Conservation (phyloP, 2,888 invertebrate genomes). For the Chirona hameri region DNA sequence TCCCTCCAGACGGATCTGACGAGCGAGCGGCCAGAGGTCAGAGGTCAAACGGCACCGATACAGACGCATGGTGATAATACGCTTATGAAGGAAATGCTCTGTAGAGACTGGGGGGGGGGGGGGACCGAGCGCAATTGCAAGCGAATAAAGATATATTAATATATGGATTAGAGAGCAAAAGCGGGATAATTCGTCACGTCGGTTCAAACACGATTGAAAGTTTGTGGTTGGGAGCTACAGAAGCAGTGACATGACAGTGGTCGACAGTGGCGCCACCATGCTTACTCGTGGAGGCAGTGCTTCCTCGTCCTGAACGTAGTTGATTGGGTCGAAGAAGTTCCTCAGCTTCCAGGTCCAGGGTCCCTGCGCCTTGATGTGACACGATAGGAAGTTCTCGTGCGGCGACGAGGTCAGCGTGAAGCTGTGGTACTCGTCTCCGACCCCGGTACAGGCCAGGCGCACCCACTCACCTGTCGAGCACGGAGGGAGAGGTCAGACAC, state of each 20-base stretch:
- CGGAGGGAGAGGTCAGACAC: background rate
- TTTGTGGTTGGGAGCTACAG: too few species aligned
- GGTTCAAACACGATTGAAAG: too few species aligned
- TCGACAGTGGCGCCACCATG: too few species aligned
- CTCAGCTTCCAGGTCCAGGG: constrained; percentile 97
- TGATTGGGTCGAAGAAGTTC: constrained; percentile 55
- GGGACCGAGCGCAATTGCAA: too few species aligned
- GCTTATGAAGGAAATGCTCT: too few species aligned
- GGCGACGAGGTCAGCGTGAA: constrained; percentile 94
- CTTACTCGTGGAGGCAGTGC: constrained; percentile 40
- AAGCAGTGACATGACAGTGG: too few species aligned
- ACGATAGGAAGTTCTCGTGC: constrained; percentile 89
- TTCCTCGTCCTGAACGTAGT: constrained; percentile 39
- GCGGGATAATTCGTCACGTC: too few species aligned
- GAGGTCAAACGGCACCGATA: background rate
- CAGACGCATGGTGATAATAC: background rate
- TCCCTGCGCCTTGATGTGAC: constrained; percentile 87
- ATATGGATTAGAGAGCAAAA: too few species aligned
- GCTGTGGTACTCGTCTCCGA: constrained; percentile 87
- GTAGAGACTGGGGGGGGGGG: too few species aligned
- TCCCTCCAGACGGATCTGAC: constrained; percentile 72
- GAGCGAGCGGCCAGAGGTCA: constrained; percentile 2
- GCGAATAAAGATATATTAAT: too few species aligned
- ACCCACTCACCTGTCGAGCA: constrained; percentile 75
- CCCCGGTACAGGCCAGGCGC: constrained; percentile 83